Percentiles rank a stretch among this genome's conserved stretches.
Conservation (phyloP, 2,113 vertebrate genomes). For the Crotalus horridus region DNA sequence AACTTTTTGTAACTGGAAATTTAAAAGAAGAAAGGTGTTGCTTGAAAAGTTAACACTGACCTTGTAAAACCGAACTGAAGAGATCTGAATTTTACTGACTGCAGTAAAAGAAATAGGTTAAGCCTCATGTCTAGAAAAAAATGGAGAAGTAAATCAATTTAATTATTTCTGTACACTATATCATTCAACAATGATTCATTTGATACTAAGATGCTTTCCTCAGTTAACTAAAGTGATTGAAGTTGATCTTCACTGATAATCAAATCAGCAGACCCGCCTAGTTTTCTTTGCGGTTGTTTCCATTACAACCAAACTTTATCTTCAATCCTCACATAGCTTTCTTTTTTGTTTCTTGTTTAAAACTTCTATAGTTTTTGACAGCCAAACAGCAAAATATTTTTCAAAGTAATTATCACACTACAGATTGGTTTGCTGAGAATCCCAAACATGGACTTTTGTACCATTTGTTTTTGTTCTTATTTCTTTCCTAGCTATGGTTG, state of each 20-base stretch:
- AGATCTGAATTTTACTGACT: conserved; percentile 58
- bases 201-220: conserved; percentile 36
- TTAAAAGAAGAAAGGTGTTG: conserved; percentile 51
- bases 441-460: neutral
- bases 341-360: neutral
- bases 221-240: conserved; percentile 53
- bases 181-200: conserved; percentile 60
- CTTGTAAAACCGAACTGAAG: conserved; percentile 63
- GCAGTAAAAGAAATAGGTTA: conserved; percentile 63
- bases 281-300: neutral
- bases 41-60: conserved; percentile 59
- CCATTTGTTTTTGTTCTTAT: neutral
- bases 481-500: neutral
- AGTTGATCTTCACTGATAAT: conserved; percentile 19
- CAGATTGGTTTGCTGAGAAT: neutral
- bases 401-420: neutral
- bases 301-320: neutral
- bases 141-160: conserved; percentile 70
- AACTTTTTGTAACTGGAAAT: neutral
- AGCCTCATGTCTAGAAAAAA: conserved; percentile 53
- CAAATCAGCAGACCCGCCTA: conserved; percentile 43
- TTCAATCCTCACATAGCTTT: neutral
- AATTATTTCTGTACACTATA: conserved; percentile 50
- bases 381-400: neutral
- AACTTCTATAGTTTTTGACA: neutral